Conservation (phyloP, 2,888 invertebrate genomes). For the Hipparchia sbordonii region DNA sequence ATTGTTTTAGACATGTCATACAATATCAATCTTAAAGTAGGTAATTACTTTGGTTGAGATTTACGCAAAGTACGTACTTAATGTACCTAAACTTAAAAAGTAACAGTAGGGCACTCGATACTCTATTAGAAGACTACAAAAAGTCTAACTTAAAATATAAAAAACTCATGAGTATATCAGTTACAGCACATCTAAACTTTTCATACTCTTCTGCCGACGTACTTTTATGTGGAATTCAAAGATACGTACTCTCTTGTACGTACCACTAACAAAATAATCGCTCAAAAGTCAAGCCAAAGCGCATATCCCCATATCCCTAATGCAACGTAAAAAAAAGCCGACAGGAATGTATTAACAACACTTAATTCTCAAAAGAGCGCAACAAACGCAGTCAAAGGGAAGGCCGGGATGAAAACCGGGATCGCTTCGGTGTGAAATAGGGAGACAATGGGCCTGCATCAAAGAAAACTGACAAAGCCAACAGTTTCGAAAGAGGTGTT, state of each 20-base stretch:
- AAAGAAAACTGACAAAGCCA: constrained; percentile 28
- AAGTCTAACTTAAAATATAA: no score
- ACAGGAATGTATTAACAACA: constrained; percentile 32
- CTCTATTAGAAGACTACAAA: no score
- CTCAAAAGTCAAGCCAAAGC: constrained; percentile 16
- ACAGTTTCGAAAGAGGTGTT: constrained; percentile 19
- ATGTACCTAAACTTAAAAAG: no score
- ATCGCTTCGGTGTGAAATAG: constrained; percentile 35
- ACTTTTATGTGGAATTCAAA: not conserved
- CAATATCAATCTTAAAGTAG: no score
- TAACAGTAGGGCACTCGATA: no score
- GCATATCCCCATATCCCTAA: constrained; percentile 14
- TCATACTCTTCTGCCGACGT: not conserved
- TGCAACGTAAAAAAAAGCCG: constrained; percentile 23
- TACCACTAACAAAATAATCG: constrained; percentile 3
- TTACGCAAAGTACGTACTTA: no score
- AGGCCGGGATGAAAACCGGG: constrained; percentile 33
- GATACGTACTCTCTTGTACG: not conserved
- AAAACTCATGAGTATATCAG: no score
- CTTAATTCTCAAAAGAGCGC: constrained; percentile 33
- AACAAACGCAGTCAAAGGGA: constrained; percentile 36
- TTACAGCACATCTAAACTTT: not conserved
- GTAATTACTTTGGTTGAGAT: no score
- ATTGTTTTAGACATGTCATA: no score
- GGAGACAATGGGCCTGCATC: constrained; percentile 32